Base-by-base conservation (phyloP, 2,888 invertebrate genomes). In the Xestoiulus laeticollis region DNA sequence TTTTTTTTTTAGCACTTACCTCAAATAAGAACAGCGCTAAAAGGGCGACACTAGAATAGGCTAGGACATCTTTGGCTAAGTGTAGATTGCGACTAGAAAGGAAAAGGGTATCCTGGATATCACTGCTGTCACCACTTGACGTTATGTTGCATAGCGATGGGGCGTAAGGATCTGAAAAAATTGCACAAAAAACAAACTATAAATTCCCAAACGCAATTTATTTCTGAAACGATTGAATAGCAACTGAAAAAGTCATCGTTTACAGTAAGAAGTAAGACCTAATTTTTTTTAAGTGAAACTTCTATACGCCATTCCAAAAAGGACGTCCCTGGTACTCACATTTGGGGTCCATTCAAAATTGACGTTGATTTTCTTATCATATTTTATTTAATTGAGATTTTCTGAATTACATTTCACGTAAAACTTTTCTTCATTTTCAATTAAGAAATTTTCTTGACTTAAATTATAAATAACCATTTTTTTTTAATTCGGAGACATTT, bases 41-140 rank as follows among this genome's bases (percentile, higher is more conserved):
- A 43, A 86, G 22, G 48, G 53, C 44, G 32, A 86, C 32, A 22
- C 86, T 86, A 22, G 53, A 44, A 38, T 86, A 86, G 26, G 86
- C 26, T 22, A 86, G 48, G 22, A 86, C 38, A 26, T 86, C 44
- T 86, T 86, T 86, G 86, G 86, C 53, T 44, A 86, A 6, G n/a
- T 30, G 86, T 38, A 86, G 44, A 48, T 86, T 86, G 48, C 53
- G 86, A 86, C 86, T 86, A 86, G 86, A 48, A 38, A 85, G 43
- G 48, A 48, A 48, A 14, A 43, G 38, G 32, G 38, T 43, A 85
- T 22, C 85, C 33, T 14, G 38, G 22, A 38, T 19, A 26, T 53
- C 86, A 48, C 86, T 38, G 86, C 53, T 53, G 86, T 53, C 86
- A 32, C 44, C 53, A 43, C 53, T 48, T 22, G 86, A 38, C 33